Evolutionary conservation across 2,113 vertebrate species (phyloP).

Genomic region (Macrotus californicus): DNA sequence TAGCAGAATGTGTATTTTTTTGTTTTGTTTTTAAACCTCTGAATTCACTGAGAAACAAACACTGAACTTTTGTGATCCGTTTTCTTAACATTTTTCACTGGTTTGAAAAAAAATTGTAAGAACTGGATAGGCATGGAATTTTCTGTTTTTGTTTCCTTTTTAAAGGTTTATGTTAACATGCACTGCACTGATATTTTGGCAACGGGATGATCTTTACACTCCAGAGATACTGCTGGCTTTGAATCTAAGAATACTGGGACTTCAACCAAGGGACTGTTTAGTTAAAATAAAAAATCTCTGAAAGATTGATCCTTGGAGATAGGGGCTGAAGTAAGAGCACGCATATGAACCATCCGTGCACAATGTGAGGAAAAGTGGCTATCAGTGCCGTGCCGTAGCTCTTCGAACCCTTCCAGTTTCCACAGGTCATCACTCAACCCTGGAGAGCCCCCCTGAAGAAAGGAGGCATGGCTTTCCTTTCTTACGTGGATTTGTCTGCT

Average conservation of each 20-base stretch:
- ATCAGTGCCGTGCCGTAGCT: background rate
- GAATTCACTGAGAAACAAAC: constrained; percentile 21
- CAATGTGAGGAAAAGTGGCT: background rate
- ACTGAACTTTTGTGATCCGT: background rate
- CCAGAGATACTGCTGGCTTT: constrained; percentile 9
- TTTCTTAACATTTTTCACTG: background rate
- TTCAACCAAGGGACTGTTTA: background rate
- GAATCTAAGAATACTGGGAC: background rate
- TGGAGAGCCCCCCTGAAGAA: background rate
- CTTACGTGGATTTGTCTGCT: background rate
- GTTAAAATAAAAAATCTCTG: background rate
- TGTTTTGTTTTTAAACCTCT: background rate
- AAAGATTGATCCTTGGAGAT: background rate
- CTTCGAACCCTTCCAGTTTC: background rate
- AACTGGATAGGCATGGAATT: background rate
- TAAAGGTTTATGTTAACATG: background rate
- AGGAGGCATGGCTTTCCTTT: background rate
- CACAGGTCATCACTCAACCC: background rate
- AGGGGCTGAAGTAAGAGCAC: background rate
- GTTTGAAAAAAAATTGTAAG: background rate
- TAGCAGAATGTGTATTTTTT: background rate
- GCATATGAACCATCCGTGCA: background rate
- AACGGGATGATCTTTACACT: background rate
- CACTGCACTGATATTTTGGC: background rate
- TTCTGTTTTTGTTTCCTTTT: constrained; percentile 17